These are phyloP conservation scores for Leptocoma aspasia DNA, from an alignment of 2,113 vertebrate genomes.

Conservation along the genomic window DNA sequence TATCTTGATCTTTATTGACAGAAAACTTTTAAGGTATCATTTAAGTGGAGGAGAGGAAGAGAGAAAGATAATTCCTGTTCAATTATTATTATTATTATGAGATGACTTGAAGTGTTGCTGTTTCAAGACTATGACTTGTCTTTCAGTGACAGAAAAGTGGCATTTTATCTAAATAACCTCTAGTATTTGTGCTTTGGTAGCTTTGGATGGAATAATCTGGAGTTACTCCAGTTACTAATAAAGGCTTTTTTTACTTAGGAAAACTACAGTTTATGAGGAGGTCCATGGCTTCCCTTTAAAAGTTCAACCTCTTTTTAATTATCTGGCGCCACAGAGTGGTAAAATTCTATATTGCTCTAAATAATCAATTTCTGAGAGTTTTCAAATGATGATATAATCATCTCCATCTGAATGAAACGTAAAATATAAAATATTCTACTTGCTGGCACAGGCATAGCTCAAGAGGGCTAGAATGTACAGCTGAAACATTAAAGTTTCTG, in stretches of 20 bases:
- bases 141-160: neutral
- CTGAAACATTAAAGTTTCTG: neutral
- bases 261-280: neutral
- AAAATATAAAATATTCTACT: neutral
- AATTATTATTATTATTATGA: neutral
- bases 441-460: neutral
- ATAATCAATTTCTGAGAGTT: neutral
- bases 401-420: neutral
- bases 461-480: neutral
- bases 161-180: neutral
- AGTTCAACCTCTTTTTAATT: conserved; percentile 12
- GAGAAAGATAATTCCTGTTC: neutral
- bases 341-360: conserved; percentile 23
- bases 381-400: neutral
- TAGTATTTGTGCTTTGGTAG: neutral
- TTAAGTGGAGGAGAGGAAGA: neutral
- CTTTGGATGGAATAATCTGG: neutral
- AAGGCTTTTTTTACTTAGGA: neutral
- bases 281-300: neutral
- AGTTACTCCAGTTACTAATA: neutral
- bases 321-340: conserved; percentile 64
- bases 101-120: neutral
- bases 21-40: neutral
- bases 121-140: neutral
- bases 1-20: neutral